Base-by-base conservation (phyloP, 1,140 invertebrate species). In the Archegozetes longisetosus region DNA sequence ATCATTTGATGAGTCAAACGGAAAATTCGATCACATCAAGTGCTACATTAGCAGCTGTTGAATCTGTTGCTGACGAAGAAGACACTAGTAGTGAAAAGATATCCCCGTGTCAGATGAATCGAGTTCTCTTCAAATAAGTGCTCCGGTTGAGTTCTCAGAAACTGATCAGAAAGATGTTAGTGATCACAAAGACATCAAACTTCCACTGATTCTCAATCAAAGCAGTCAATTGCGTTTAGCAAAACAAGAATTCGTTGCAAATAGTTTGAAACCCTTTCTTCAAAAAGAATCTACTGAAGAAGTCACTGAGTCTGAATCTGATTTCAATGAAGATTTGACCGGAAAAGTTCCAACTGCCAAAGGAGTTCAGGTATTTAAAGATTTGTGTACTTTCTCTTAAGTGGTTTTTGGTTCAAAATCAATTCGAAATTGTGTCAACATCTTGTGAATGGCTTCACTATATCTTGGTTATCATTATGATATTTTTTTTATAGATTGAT, bases 271-370 rank as follows among this genome's bases (percentile, higher is more conserved):
- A 62, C 24, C 48, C 22, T 27, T 56, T 49, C 40, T 53, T 20
- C 51, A 47, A n/a, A 50, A 28, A 54, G 59, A 61, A 49, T 53
- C 23, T 26, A 63, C 28, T 68, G 71, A 20, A 6, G 69, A 70
- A 52, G 17, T 40, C 17, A 28, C 51, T 28, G 71, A 71, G 32
- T 66, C 64, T 52, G 68, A 69, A 27, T 82, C 84, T 12, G 82
- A 84, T 13, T 80, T 84, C 58, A 78, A 81, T 62, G 84, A 82
- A 24, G 79, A 85, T 49, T 68, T 85, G 65, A 84, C 86, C 68
- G 86, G 86, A 56, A 81, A 84, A 63, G 84, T 84, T 28, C 78
- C 81, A 62, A 83, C 84, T 2, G 82, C 84, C 26, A 78, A 78
- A 64, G 86, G 86, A 61, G 72, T 81, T 58, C 85, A 88, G 79